Percentiles rank a stretch among this genome's conserved stretches.
These are phyloP conservation scores for Plodia interpunctella DNA, from an alignment of 1,140 invertebrate genomes.

Conservation along the genomic window DNA sequence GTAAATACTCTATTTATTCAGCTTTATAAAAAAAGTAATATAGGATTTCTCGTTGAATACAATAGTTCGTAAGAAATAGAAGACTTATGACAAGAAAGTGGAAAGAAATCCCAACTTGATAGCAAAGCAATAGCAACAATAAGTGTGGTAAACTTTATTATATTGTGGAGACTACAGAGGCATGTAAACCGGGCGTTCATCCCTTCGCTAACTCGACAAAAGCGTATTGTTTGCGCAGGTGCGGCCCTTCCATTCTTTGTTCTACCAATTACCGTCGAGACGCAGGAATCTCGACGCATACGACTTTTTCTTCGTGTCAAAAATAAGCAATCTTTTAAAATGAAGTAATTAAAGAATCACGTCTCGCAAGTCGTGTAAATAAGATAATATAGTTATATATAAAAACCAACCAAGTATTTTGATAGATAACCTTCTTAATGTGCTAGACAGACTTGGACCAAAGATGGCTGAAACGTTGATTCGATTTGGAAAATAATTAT, in stretches of 20 bases:
- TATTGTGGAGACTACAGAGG: no score
- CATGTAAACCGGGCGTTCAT: conserved; percentile 11
- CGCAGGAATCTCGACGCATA: conserved; percentile 35
- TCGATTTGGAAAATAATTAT: neutral
- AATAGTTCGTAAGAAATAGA: no score
- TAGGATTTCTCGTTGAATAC: no score
- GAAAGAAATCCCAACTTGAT: no score
- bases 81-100: no score
- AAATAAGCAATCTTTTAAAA: neutral
- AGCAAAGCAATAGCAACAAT: no score
- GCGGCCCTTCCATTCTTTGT: conserved; percentile 58
- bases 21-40: no score
- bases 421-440: neutral
- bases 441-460: no score
- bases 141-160: no score
- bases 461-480: no score
- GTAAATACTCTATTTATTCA: no score
- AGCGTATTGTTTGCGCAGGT: conserved; percentile 62
- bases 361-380: conserved; percentile 3
- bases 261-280: conserved; percentile 65
- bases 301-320: conserved; percentile 9
- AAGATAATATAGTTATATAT: conserved; percentile 12
- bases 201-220: conserved; percentile 45
- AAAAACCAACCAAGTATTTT: neutral
- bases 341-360: neutral